Percentiles rank a stretch among this genome's conserved stretches.
Evolutionary conservation across 1,140 invertebrate genomes (phyloP).

Genomic region (Philotrypesis tridentata): DNA sequence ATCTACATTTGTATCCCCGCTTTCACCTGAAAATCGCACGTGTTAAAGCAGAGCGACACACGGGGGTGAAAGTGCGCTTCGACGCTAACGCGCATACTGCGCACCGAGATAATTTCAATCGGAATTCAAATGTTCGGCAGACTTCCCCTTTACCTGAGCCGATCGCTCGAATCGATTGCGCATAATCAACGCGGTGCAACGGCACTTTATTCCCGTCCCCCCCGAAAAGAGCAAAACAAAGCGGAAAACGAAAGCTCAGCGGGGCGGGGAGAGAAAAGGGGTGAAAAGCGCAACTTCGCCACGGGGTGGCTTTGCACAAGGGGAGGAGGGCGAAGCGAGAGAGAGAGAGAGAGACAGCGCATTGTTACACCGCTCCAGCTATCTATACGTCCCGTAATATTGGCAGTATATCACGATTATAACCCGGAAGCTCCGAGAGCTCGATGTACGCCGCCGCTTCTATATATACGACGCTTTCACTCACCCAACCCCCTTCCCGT

Average conservation of each 20-base stretch:
- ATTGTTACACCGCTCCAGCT: constrained; percentile 52
- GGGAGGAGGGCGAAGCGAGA: no score
- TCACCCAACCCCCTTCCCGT: neutral
- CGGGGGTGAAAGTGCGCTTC: no score
- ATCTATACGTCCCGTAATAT: constrained; percentile 62
- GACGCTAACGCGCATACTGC: no score
- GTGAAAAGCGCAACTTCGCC: neutral
- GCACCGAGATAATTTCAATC: neutral
- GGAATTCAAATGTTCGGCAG: neutral
- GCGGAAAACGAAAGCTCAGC: neutral
- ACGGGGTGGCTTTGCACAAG: constrained; percentile 26
- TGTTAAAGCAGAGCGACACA: no score
- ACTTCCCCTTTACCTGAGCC: neutral
- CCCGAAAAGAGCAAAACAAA: neutral
- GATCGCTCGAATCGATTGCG: neutral
- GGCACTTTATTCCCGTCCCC: constrained; percentile 3
- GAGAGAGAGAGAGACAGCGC: constrained; percentile 40
- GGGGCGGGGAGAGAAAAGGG: neutral
- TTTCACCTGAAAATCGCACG: no score
- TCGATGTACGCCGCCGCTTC: constrained; percentile 64
- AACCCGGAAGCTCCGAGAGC: constrained; percentile 57
- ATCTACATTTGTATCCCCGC: no score
- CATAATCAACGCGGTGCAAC: neutral
- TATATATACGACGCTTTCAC: constrained; percentile 61
- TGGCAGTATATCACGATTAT: constrained; percentile 68